Base-by-base conservation (phyloP, 2,797 vertebrate species). In the Bucorvus abyssinicus region DNA sequence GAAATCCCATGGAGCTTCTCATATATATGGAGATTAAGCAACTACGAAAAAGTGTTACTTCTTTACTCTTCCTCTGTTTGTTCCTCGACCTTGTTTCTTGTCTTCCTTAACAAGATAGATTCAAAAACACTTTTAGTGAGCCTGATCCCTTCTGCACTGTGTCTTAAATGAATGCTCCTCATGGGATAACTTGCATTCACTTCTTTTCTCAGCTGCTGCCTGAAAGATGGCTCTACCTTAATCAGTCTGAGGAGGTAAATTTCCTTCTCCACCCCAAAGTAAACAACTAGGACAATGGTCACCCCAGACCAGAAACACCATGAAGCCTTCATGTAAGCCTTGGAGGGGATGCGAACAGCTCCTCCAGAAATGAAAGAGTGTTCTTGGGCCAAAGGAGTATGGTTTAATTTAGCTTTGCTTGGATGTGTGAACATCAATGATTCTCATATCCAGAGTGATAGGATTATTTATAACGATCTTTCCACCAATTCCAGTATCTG, bases 101-200 rank as follows among this genome's bases (percentile, higher is more conserved):
- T 67, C 36, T 65, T 61, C 9, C 40, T 84, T 64, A 65, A 55
- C 15, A 34, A 73, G 5, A 20, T 45, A 24, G 9, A 55, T 10
- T 81, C 60, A 42, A 34, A 70, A 76, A 65, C 22, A 45, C 6
- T 30, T 69, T 52, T 27, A 53, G 24, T 27, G 36, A 64, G 22
- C 36, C 34, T 47, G n/a, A 60, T 42, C 12, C 12, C 6, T 84
- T 71, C 65, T 84, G 44, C 36, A 12, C 34, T 45, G n/a, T 47
- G n/a, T 47, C 47, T 40, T 85, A 55, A 89, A 70, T 24, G 32
- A 52, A 34, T 2, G 2, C 12, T 83, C 87, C 40, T 77, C 8
- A 3, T 47, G 13, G n/a, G 26, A 52, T 64, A 63, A 63, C 9
- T 32, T 59, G 18, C n/a, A 47, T 20, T 10, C 0, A 0, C 9